Conservation (phyloP, 53 echinoderm and acorn worm species). For the Henricia sp. region DNA sequence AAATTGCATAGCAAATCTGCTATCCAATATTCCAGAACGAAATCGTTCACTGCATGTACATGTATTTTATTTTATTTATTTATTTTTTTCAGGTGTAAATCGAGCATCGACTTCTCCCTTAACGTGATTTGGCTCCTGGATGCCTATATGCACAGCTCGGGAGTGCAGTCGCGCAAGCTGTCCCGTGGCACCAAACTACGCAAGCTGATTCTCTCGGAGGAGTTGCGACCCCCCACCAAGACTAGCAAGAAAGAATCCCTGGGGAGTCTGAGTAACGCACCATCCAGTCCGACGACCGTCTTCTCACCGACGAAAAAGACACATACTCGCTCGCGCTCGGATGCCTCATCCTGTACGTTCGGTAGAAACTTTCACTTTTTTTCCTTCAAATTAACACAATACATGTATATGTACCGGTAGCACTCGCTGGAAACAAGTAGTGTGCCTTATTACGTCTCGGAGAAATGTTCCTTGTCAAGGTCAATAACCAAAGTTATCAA, state of each 20-base stretch:
- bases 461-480: too few species aligned
- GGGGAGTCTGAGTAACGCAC: constrained; percentile 3
- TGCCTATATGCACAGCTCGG: constrained; percentile 86
- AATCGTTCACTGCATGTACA: neutral
- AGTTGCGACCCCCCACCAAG: constrained; percentile 72
- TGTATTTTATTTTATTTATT: too few species aligned
- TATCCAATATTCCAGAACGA: too few species aligned
- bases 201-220: constrained; percentile 90
- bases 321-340: constrained; percentile 89
- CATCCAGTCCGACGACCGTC: constrained; percentile 68
- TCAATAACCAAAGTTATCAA: too few species aligned
- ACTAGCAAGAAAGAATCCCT: constrained; percentile 33
- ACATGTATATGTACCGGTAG: neutral
- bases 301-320: constrained; percentile 88
- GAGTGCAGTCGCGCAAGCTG: constrained; percentile 79
- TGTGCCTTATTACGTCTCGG: too few species aligned
- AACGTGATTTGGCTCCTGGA: constrained; percentile 89
- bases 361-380: too few species aligned
- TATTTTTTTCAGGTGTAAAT: constrained; percentile 74
- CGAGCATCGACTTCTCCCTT: constrained; percentile 91
- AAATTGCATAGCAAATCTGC: too few species aligned
- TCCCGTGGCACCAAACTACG: constrained; percentile 90
- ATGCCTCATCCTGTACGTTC: constrained; percentile 87
- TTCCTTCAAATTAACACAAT: neutral
- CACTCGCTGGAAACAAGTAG: too few species aligned